Base-by-base conservation (phyloP, 2,888 invertebrate species). In the Malacosoma neustria region DNA sequence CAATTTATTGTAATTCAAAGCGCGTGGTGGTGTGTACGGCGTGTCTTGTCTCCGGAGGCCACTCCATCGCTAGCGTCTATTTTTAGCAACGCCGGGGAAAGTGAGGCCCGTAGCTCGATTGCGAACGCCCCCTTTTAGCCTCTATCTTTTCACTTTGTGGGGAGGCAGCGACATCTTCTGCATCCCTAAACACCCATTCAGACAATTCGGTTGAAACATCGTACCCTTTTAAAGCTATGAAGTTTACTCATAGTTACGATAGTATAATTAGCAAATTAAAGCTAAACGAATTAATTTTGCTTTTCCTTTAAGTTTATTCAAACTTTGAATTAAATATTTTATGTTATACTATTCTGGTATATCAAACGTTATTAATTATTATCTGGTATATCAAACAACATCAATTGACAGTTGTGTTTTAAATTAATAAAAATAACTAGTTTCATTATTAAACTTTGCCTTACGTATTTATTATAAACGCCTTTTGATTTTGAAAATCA, bases 71-170 rank as follows among this genome's bases (percentile, higher is more conserved):
- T 69, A 80, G 81, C 77, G 64, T 80, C 81, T 84, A 82, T 82
- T 82, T 82, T 81, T 84, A 82, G 82, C 63, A 47, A 51, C 51
- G 65, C 72, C 75, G 66, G 77, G 80, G 73, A 75, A 73, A 77
- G 70, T 72, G 67, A 68, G 69, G 67, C 60, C 57, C 58, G 61
- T 49, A 51, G 62, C 66, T 70, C 72, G 64, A 67, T 68, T 72
- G 72, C 70, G 71, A 66, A 64, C 74, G 66, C 65, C 58, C 54
- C 63, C 61, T 57, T 60, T 49, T 50, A 57, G 51, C 46, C 54
- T 50, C 58, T 61, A 65, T 68, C 67, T 72, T 71, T 71, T 69
- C 68, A 71, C 65, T 71, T 70, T 69, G 71, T 61, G 63, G 62
- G 59, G 54, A 57, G 62, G 55, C 47, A 54, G 54, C 66, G 63